Evolutionary conservation across 2,888 invertebrate genomes (phyloP).

Genomic region (Rugalucina vietnamica): DNA sequence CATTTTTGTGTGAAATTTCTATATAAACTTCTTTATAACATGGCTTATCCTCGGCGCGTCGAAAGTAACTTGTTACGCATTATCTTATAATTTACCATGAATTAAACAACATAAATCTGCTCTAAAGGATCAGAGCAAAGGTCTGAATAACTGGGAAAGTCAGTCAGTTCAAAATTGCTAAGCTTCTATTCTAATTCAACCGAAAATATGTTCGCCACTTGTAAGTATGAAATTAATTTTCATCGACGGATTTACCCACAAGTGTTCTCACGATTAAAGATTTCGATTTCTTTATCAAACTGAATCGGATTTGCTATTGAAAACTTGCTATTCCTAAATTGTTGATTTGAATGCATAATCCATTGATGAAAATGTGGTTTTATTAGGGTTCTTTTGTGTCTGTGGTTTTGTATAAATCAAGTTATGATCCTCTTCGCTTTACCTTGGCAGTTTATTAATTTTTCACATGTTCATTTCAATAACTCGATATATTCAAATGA

Average conservation of each 20-base stretch:
- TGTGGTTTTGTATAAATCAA: not conserved
- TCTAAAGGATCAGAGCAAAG: not conserved
- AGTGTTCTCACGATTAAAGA: not conserved
- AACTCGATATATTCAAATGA: not conserved
- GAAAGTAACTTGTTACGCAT: no score
- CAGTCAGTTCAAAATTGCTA: not conserved
- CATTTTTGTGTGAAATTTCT: no score
- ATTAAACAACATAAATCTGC: not conserved
- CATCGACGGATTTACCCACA: not conserved
- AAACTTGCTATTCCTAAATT: constrained; percentile 4
- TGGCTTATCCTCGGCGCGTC: no score
- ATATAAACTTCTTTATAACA: no score
- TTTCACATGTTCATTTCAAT: constrained; percentile 45
- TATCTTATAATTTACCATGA: not conserved
- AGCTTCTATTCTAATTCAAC: not conserved
- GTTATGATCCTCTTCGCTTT: constrained; percentile 1
- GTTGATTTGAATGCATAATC: constrained; percentile 3
- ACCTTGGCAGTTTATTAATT: constrained; percentile 59
- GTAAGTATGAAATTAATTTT: constrained; percentile 14
- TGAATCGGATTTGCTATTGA: constrained; percentile 1
- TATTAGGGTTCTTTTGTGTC: constrained; percentile 1
- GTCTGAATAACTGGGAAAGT: not conserved
- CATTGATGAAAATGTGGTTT: not conserved
- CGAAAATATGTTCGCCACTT: constrained; percentile 8
- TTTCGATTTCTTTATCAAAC: not conserved